Percentiles rank a stretch among this genome's conserved stretches.
Evolutionary conservation across 1,140 invertebrate species (phyloP).

Genomic region (Protaetia brevitarsis): DNA sequence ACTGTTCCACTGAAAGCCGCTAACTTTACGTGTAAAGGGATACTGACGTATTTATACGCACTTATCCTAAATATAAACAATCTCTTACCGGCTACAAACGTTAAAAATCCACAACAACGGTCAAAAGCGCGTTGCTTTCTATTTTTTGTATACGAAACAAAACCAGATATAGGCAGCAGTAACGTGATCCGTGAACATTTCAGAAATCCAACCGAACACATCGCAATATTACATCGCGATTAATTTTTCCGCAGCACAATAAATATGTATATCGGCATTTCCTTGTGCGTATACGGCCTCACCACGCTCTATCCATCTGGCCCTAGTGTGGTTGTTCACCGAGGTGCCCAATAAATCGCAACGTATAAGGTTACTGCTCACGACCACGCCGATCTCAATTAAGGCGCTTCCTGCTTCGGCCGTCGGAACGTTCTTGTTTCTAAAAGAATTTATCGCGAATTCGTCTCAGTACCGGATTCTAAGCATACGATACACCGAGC

Average conservation of each 20-base stretch:
- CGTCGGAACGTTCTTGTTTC: constrained; percentile 15
- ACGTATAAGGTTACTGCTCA: constrained; percentile 14
- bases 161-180: too few relatives aligned
- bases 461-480: constrained; percentile 8
- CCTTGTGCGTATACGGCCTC: not conserved
- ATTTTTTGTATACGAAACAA: too few relatives aligned
- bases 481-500: not conserved
- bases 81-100: not conserved
- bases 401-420: constrained; percentile 22
- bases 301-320: constrained; percentile 6
- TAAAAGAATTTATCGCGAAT: constrained; percentile 12
- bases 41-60: constrained; percentile 6
- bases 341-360: constrained; percentile 4
- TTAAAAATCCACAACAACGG: not conserved
- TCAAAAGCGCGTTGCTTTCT: too few relatives aligned
- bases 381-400: constrained; percentile 21
- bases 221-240: not conserved
- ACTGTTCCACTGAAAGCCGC: constrained; percentile 1
- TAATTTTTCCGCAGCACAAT: not conserved
- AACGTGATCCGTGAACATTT: too few relatives aligned
- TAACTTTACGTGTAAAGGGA: constrained; percentile 1
- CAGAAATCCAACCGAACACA: not conserved
- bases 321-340: not conserved
- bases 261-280: not conserved
- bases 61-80: constrained; percentile 13